Evolutionary conservation across 2,888 invertebrate genomes (phyloP).

Genomic region (Lobophora halterata): DNA sequence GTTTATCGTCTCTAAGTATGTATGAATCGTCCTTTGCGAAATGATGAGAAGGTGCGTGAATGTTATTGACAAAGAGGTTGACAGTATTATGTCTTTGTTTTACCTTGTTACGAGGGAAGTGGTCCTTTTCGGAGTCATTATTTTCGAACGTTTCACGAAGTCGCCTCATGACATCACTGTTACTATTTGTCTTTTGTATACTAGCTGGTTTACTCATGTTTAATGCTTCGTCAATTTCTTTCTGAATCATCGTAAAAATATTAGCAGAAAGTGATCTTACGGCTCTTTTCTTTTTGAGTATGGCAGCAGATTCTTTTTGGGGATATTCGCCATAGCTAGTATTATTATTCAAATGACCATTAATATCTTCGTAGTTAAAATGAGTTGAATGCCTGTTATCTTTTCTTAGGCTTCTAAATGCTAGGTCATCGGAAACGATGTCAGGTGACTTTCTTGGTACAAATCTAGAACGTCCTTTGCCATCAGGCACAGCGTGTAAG

Average conservation of each 20-base stretch:
- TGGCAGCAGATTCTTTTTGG: slow-evolving; percentile 61
- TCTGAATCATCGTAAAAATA: slow-evolving; percentile 88
- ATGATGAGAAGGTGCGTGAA: slow-evolving; percentile 68
- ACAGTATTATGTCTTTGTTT: slow-evolving; percentile 77
- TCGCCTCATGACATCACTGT: slow-evolving; percentile 79
- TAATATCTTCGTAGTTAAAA: slow-evolving; percentile 71
- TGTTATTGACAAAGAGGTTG: slow-evolving; percentile 73
- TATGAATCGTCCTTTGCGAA: slow-evolving; percentile 78
- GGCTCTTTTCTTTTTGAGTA: slow-evolving; percentile 87
- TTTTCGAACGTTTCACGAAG: slow-evolving; percentile 71
- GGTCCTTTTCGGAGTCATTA: slow-evolving; percentile 67
- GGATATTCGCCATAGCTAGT: slow-evolving; percentile 59
- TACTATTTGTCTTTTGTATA: slow-evolving; percentile 82
- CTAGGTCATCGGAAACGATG: slow-evolving; percentile 92
- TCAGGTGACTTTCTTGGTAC: slow-evolving; percentile 88
- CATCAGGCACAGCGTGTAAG: slow-evolving; percentile 87
- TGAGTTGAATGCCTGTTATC: slow-evolving; percentile 83
- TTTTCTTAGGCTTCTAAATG: slow-evolving; percentile 91
- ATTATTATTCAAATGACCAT: slow-evolving; percentile 72
- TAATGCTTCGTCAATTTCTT: slow-evolving; percentile 81
- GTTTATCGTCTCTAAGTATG: slow-evolving; percentile 73
- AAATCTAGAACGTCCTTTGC: slow-evolving; percentile 81
- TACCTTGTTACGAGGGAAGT: slow-evolving; percentile 75
- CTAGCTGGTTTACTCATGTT: slow-evolving; percentile 72
- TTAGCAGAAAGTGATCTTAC: slow-evolving; percentile 92